A percentile compares a stretch with the other conserved stretches of the same genome.
Evolutionary conservation across 2,888 invertebrate species (phyloP).

Genomic region (Zhuqinia jingwanae): DNA sequence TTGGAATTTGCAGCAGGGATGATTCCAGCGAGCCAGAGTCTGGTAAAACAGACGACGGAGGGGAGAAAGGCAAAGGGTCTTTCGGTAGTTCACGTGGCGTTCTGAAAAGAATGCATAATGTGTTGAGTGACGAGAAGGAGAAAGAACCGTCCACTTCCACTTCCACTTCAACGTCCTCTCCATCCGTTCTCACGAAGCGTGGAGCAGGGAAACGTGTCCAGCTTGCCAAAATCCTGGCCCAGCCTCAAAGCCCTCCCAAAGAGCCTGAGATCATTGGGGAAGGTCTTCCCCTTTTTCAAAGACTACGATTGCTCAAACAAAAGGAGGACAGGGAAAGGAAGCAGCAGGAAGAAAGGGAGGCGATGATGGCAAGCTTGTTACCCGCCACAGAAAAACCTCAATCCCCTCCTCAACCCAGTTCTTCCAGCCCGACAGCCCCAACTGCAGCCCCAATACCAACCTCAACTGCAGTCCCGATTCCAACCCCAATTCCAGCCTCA

Average conservation of each 20-base stretch:
- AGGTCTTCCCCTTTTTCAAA: conserved; percentile 89
- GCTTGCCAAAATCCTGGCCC: conserved; percentile 52
- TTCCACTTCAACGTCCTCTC: conserved; percentile 75
- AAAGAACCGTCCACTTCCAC: conserved; percentile 74
- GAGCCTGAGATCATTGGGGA: conserved; percentile 86
- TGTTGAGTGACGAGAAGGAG: conserved; percentile 82
- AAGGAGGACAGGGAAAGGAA: conserved; percentile 86
- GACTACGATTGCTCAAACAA: conserved; percentile 90
- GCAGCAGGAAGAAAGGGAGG: conserved; percentile 83
- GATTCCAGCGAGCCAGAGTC: conserved; percentile 79
- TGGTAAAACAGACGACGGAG: conserved; percentile 65
- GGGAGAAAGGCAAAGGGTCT: conserved; percentile 56
- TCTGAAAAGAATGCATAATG: conserved; percentile 87
- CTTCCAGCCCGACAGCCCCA: not conserved
- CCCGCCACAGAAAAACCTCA: conserved; percentile 82
- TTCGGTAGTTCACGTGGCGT: conserved; percentile 85
- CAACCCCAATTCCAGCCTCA: no score
- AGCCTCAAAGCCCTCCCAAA: conserved; percentile 46
- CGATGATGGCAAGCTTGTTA: conserved; percentile 79
- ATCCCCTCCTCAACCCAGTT: conserved; percentile 23
- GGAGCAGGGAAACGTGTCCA: conserved; percentile 69
- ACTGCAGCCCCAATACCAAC: not conserved
- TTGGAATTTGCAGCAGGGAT: conserved; percentile 74
- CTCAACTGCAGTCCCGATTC: conserved; percentile 54
- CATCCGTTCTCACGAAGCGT: conserved; percentile 66